phyloP scores from a whole-genome alignment of 2,888 invertebrate genomes.

The Tanypteryx hageni region DNA sequence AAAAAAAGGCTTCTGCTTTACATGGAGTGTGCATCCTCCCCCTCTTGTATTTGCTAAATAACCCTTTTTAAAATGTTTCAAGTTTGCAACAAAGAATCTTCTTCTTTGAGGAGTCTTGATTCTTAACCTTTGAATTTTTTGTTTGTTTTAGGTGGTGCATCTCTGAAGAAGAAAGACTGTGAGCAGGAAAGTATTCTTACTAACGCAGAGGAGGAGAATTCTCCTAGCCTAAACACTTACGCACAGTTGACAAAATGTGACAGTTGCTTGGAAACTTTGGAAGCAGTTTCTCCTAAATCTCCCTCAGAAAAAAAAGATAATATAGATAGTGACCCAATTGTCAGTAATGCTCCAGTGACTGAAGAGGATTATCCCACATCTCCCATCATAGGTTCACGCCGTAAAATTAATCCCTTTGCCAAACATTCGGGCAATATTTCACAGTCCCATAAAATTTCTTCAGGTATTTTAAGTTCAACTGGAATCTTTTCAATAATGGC shows the following conservation, averaged over 20 bases:
- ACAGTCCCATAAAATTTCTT: not conserved
- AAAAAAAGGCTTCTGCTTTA: no score
- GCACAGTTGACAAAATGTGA: not conserved
- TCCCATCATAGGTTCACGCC: constrained; percentile 5
- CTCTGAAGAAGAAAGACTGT: not conserved
- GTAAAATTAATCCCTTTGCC: constrained; percentile 48
- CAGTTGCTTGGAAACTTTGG: not conserved
- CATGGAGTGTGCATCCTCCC: no score
- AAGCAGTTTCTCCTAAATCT: not conserved
- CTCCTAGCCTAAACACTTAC: not conserved
- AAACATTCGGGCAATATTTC: not conserved
- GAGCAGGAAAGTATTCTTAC: not conserved
- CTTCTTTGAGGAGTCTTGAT: not conserved
- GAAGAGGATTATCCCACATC: not conserved
- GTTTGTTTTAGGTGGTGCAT: not conserved
- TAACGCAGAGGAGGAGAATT: not conserved
- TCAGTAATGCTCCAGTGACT: not conserved
- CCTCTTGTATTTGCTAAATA: no score
- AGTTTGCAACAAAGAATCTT: not conserved
- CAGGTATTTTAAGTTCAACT: constrained; percentile 18
- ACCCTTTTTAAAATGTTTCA: no score
- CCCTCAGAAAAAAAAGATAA: not conserved
- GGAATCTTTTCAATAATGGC: constrained; percentile 20
- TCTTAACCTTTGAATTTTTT: not conserved
- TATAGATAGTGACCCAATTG: not conserved